A percentile compares a stretch with the other conserved stretches of the same genome.
Evolutionary conservation across 2,888 invertebrate species (phyloP).

Genomic region (Drosophila kanekoi): DNA sequence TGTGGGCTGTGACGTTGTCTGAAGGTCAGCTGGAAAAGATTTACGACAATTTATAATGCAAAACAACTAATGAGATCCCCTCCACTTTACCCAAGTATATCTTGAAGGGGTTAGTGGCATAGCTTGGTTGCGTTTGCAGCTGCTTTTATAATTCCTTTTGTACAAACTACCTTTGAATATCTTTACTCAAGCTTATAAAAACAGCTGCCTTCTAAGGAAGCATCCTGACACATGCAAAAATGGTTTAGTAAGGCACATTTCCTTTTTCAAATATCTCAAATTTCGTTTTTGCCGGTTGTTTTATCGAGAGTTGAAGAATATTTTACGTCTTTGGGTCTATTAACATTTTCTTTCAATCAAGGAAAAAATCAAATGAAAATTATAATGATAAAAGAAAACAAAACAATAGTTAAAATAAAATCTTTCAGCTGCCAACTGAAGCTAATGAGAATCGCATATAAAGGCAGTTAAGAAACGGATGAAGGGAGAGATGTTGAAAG

Average conservation of each 20-base stretch:
- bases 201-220: neutral
- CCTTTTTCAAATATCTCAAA: neutral
- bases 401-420: too few species aligned
- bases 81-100: slow-evolving; percentile 2
- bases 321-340: too few species aligned
- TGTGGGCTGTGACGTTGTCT: slow-evolving; percentile 11
- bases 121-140: neutral
- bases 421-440: too few species aligned
- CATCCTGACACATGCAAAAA: slow-evolving; percentile 1
- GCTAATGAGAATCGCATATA: neutral
- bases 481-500: neutral
- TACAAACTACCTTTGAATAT: slow-evolving; percentile 1
- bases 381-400: too few species aligned
- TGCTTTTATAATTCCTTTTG: neutral
- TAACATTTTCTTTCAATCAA: too few species aligned
- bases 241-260: slow-evolving; percentile 4
- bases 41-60: slow-evolving; percentile 64
- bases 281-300: neutral
- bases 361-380: too few species aligned
- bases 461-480: neutral
- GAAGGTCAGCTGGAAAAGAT: slow-evolving; percentile 67
- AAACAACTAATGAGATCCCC: slow-evolving; percentile 29
- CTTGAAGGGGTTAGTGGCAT: slow-evolving; percentile 10
- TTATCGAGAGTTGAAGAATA: neutral
- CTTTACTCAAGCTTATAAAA: neutral